Percentiles rank a stretch among this genome's conserved stretches.
Conservation (phyloP, 2,797 vertebrate species). For the Danio kyathit region DNA sequence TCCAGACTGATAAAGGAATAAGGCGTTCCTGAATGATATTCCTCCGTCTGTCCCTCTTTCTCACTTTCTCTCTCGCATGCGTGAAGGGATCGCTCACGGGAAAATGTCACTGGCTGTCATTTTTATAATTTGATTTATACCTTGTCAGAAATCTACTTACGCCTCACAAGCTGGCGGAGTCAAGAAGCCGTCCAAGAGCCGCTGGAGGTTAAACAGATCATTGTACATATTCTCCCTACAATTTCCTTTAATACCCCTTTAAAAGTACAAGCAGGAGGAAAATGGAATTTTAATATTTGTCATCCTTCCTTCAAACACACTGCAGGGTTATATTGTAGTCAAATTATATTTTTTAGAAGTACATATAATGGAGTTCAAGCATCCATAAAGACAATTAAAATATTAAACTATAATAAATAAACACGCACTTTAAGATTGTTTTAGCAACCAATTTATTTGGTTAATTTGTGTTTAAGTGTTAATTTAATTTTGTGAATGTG, state of each 20-base stretch:
- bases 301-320: constrained; percentile 41
- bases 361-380: neutral
- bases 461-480: too few relatives aligned
- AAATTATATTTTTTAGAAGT: constrained; percentile 13
- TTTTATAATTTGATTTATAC: constrained; percentile 75
- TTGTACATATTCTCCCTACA: constrained; percentile 68
- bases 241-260: constrained; percentile 70
- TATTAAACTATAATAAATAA: too few relatives aligned
- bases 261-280: constrained; percentile 61
- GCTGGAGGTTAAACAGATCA: constrained; percentile 70
- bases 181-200: constrained; percentile 63
- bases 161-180: constrained; percentile 64
- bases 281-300: constrained; percentile 67
- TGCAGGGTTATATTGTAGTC: constrained; percentile 19
- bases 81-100: constrained; percentile 57
- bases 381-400: neutral
- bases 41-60: constrained; percentile 1
- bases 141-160: constrained; percentile 71
- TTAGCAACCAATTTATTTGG: too few relatives aligned
- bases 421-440: too few relatives aligned
- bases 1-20: constrained; percentile 54
- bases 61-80: constrained; percentile 21
- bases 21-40: constrained; percentile 51
- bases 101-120: constrained; percentile 73
- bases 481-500: too few relatives aligned